Conservation (phyloP, 2,113 vertebrate genomes). For the Emydocephalus ijimae region DNA sequence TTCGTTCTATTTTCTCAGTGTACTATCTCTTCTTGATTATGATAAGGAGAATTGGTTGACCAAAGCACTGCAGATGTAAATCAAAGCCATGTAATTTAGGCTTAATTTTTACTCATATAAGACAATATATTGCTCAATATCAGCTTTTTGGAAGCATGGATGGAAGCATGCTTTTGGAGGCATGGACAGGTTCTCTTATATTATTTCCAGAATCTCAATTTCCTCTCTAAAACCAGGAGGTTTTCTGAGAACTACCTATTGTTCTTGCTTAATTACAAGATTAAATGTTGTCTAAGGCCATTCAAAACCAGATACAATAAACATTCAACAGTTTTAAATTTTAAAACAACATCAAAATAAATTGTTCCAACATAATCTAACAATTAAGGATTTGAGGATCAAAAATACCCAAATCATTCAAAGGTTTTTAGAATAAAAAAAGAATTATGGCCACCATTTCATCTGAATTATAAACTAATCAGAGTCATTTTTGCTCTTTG, state of each 20-base stretch:
- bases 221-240: too few species aligned
- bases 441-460: neutral
- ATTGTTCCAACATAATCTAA: neutral
- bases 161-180: neutral
- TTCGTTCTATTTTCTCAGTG: neutral
- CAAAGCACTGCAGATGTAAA: neutral
- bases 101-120: neutral
- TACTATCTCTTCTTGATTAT: neutral
- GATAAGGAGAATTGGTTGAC: neutral
- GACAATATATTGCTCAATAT: neutral
- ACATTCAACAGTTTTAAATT: neutral
- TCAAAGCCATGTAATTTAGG: neutral
- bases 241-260: neutral
- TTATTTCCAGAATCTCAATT: neutral
- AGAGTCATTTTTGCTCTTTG: neutral
- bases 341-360: neutral
- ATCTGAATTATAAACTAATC: neutral
- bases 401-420: conserved; percentile 5
- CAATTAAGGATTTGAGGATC: neutral
- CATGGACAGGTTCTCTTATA: neutral
- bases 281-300: neutral
- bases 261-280: neutral
- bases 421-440: conserved; percentile 24
- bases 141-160: neutral
- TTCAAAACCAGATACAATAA: neutral